Evolutionary conservation across 2,113 vertebrate species (phyloP).

Genomic region (Alouatta palliata): DNA sequence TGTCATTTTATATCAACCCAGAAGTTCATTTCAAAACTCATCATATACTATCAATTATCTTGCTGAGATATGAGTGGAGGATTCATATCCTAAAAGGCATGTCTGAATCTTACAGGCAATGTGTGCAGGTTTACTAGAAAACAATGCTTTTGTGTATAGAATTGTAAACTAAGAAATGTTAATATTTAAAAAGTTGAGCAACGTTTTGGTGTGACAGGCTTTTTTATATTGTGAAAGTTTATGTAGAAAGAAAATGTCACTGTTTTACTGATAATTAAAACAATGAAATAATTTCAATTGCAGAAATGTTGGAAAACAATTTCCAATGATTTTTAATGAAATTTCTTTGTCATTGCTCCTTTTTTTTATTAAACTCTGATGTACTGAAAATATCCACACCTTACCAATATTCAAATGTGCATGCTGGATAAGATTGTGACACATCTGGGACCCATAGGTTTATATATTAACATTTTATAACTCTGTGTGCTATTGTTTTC

Average conservation of each 20-base stretch:
- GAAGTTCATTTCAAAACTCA: background rate
- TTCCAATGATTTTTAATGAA: background rate
- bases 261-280: conserved; percentile 16
- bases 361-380: background rate
- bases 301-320: background rate
- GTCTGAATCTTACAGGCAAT: background rate
- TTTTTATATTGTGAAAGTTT: background rate
- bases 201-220: background rate
- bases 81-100: background rate
- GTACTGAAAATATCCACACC: background rate
- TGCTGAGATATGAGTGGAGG: background rate
- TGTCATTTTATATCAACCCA: background rate
- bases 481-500: background rate
- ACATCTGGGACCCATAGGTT: background rate
- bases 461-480: background rate
- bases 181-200: background rate
- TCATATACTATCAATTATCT: background rate
- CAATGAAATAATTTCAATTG: background rate
- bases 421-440: background rate
- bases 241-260: background rate
- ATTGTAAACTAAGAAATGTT: background rate
- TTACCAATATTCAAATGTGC: background rate
- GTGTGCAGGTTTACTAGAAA: background rate
- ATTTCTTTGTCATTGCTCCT: background rate
- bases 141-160: background rate